phyloP scores from a whole-genome alignment of 2,797 vertebrate species.

The Lophius americanus region DNA sequence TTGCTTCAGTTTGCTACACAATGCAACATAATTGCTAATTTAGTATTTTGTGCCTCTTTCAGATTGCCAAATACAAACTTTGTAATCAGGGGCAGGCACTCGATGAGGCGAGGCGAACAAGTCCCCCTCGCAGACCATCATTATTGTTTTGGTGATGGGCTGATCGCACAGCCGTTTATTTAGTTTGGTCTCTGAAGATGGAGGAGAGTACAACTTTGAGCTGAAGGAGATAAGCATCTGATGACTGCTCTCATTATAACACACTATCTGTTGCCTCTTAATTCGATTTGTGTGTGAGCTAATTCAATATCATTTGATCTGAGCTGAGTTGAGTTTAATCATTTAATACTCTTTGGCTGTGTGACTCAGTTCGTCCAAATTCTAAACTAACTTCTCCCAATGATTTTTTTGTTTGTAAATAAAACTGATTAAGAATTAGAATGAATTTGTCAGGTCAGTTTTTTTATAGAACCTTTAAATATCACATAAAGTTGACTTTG shows the following conservation, averaged over 20 bases:
- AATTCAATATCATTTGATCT: constrained; percentile 47
- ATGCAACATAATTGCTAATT: constrained; percentile 71
- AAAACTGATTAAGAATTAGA: no score
- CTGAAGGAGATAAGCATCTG: constrained; percentile 50
- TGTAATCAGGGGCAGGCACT: constrained; percentile 54
- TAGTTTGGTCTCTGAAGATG: constrained; percentile 40
- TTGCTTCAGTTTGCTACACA: constrained; percentile 40
- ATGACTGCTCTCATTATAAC: constrained; percentile 52
- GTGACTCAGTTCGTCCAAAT: no score
- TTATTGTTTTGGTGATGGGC: constrained; percentile 33
- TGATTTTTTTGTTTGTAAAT: no score
- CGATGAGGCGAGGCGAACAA: constrained; percentile 44
- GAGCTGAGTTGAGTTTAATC: constrained; percentile 25
- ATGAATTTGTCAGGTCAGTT: no score
- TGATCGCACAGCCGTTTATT: constrained; percentile 34
- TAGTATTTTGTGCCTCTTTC: constrained; percentile 54
- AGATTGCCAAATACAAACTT: constrained; percentile 48
- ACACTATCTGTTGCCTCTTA: constrained; percentile 36
- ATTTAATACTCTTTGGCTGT: constrained; percentile 2
- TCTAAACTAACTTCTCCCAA: no score
- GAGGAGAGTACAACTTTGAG: constrained; percentile 45
- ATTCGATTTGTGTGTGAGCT: constrained; percentile 52
- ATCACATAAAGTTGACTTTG: no score
- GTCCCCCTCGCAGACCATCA: constrained; percentile 35
- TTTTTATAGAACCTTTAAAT: no score